phyloP scores from a whole-genome alignment of 2,113 vertebrate species.

The Silurus glanis region DNA sequence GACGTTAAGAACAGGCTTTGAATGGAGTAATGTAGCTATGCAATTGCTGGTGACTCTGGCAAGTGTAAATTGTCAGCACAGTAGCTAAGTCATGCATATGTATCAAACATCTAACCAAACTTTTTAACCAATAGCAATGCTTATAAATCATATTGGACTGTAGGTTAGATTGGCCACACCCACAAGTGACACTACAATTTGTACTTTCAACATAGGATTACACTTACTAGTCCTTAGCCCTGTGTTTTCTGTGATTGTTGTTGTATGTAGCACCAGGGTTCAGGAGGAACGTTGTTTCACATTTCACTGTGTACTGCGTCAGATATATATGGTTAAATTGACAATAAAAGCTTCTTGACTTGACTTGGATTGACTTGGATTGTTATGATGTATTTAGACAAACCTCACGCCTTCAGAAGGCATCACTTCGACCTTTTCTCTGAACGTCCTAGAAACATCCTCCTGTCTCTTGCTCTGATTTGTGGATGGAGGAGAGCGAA shows the following conservation, averaged over 20 bases:
- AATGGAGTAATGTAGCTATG: background rate
- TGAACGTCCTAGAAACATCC: background rate
- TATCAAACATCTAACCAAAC: background rate
- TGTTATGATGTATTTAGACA: too few species aligned
- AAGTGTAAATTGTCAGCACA: background rate
- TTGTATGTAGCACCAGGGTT: too few species aligned
- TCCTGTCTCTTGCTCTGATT: background rate
- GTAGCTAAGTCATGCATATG: background rate
- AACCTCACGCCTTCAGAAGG: background rate
- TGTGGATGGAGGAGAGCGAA: conserved; percentile 21
- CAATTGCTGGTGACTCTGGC: background rate
- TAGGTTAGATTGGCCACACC: background rate
- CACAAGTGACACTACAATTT: background rate
- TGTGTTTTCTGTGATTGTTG: too few species aligned
- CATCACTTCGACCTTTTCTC: background rate
- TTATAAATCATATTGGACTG: background rate
- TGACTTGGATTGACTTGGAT: too few species aligned
- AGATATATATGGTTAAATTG: too few species aligned
- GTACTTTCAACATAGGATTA: background rate
- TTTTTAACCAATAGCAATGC: background rate
- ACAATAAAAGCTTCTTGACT: too few species aligned
- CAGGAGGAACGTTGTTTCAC: too few species aligned
- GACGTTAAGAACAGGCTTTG: background rate
- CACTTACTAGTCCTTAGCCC: too few species aligned
- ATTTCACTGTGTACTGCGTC: too few species aligned